Conservation (phyloP, 2,797 vertebrate species). For the Holocentrus rufus region DNA sequence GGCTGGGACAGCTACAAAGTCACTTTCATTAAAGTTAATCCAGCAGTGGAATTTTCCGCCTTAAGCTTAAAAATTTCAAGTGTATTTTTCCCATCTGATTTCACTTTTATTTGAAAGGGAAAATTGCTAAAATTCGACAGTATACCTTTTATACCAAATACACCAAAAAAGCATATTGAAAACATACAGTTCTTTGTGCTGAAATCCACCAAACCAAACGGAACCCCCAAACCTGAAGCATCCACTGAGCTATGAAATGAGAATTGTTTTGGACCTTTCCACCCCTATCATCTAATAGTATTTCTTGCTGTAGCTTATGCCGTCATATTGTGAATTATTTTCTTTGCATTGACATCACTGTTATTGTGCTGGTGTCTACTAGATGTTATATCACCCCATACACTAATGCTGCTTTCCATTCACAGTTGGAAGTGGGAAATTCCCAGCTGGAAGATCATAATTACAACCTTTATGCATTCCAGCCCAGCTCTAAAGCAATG, state of each 20-base stretch:
- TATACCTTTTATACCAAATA: no score
- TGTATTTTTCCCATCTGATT: no score
- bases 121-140: no score
- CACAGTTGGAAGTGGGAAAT: slow-evolving; percentile 52
- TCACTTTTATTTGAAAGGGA: no score
- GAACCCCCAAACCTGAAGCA: not conserved
- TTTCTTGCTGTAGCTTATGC: not conserved
- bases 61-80: no score
- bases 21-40: not conserved
- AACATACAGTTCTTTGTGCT: no score
- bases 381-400: not conserved
- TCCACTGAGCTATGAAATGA: not conserved
- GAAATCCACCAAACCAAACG: no score
- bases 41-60: no score
- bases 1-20: not conserved
- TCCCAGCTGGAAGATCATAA: not conserved
- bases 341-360: not conserved
- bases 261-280: not conserved
- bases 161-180: no score
- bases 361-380: not conserved
- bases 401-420: slow-evolving; percentile 56
- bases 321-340: not conserved
- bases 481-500: not conserved
- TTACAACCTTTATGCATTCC: not conserved
- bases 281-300: not conserved